phyloP scores from a whole-genome alignment of 2,797 vertebrate genomes.

The Ciconia nigra region DNA sequence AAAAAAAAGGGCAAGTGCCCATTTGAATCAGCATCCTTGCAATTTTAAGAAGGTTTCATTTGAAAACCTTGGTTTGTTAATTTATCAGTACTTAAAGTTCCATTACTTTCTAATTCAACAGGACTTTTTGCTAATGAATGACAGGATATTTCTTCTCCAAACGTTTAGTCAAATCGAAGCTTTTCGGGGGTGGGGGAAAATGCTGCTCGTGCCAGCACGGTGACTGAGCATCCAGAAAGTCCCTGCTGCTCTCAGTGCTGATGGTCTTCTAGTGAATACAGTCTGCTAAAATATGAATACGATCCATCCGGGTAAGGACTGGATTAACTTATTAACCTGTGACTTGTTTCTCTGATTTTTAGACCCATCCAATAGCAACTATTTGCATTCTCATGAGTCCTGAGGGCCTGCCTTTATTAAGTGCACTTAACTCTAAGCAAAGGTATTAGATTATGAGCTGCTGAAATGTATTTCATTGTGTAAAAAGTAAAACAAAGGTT shows the following conservation, averaged over 20 bases:
- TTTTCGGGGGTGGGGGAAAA: background rate
- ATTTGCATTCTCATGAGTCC: background rate
- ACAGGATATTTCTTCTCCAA: background rate
- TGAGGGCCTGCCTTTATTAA: background rate
- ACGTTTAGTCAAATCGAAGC: background rate
- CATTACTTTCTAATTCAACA: background rate
- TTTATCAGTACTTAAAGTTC: background rate
- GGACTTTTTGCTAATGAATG: background rate
- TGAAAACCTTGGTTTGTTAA: background rate
- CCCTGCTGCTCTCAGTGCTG: background rate
- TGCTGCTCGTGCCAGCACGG: background rate
- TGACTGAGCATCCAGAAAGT: background rate
- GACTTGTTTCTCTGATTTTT: background rate
- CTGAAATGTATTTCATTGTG: background rate
- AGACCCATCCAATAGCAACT: background rate
- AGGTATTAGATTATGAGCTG: background rate
- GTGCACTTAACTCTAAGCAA: background rate
- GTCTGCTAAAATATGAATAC: too few species aligned
- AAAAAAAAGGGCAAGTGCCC: background rate
- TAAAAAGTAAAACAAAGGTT: background rate
- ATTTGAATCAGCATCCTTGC: background rate
- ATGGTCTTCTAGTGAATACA: background rate
- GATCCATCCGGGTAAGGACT: rapidly evolving
- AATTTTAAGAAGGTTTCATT: background rate
- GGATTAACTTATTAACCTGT: background rate